Conservation (phyloP, 2,888 invertebrate species). For the Dermolepida albohirtum region DNA sequence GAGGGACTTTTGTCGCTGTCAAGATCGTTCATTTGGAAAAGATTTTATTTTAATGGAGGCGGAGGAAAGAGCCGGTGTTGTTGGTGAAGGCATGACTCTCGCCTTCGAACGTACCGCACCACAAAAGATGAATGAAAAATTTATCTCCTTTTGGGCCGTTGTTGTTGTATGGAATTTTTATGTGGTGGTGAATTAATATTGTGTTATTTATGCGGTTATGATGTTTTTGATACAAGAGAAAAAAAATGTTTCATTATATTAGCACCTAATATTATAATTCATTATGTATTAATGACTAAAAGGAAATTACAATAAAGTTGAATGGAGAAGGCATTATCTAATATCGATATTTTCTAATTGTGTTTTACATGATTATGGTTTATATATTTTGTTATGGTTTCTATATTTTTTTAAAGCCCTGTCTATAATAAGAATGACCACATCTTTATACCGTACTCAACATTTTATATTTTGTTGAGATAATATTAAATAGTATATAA, state of each 20-base stretch:
- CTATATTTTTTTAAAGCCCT: too few species aligned
- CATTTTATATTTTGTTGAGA: too few species aligned
- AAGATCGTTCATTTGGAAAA: constrained; percentile 38
- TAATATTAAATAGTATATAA: too few species aligned
- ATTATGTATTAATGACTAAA: neutral
- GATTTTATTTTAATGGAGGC: constrained; percentile 40
- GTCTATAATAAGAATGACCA: too few species aligned
- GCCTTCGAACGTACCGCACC: constrained; percentile 15
- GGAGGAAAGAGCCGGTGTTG: constrained; percentile 26
- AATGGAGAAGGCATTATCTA: too few species aligned
- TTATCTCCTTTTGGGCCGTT: constrained; percentile 34
- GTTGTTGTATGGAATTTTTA: constrained; percentile 30
- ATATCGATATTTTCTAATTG: too few species aligned
- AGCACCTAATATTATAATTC: neutral
- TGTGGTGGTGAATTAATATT: constrained; percentile 33
- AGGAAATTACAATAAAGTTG: too few species aligned
- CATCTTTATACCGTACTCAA: too few species aligned
- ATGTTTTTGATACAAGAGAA: constrained; percentile 20
- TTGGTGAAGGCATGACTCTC: constrained; percentile 24
- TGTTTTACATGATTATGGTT: too few species aligned
- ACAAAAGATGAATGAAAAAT: constrained; percentile 35
- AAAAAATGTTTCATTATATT: neutral
- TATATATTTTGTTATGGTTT: too few species aligned
- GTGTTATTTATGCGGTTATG: constrained; percentile 19
- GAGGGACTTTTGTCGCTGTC: constrained; percentile 35